Evolutionary conservation across 2,888 invertebrate species (phyloP).

Genomic region (Campoplex nolae): DNA sequence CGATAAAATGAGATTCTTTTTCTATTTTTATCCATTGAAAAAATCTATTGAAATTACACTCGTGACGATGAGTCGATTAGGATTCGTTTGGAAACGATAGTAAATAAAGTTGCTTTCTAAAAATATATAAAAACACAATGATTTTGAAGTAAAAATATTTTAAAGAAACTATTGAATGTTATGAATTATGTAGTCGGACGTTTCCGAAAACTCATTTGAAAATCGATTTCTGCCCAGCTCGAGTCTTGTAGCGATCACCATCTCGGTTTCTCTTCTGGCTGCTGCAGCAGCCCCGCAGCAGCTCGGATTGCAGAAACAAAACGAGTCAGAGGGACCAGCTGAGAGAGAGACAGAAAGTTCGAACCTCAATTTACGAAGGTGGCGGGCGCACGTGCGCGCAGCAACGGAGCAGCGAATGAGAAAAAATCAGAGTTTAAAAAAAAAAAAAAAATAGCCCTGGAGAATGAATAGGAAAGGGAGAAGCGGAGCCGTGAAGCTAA

Average conservation of each 20-base stretch:
- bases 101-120: neutral
- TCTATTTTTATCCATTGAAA: neutral
- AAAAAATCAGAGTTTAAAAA: conserved; percentile 63
- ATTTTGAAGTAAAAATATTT: neutral
- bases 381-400: conserved; percentile 81
- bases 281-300: conserved; percentile 19
- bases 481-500: conserved; percentile 35
- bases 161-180: neutral
- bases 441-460: conserved; percentile 50
- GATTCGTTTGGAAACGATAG: neutral
- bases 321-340: conserved; percentile 7
- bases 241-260: conserved; percentile 23
- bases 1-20: neutral
- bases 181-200: neutral
- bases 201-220: neutral
- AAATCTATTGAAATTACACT: neutral
- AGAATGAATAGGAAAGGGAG: conserved; percentile 61
- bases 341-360: conserved; percentile 20
- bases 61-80: neutral
- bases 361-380: conserved; percentile 75
- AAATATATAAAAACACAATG: neutral
- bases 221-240: neutral
- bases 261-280: conserved; percentile 48
- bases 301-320: conserved; percentile 29
- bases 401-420: conserved; percentile 61